Conservation (phyloP, 2,797 vertebrate genomes). For the Miichthys miiuy region DNA sequence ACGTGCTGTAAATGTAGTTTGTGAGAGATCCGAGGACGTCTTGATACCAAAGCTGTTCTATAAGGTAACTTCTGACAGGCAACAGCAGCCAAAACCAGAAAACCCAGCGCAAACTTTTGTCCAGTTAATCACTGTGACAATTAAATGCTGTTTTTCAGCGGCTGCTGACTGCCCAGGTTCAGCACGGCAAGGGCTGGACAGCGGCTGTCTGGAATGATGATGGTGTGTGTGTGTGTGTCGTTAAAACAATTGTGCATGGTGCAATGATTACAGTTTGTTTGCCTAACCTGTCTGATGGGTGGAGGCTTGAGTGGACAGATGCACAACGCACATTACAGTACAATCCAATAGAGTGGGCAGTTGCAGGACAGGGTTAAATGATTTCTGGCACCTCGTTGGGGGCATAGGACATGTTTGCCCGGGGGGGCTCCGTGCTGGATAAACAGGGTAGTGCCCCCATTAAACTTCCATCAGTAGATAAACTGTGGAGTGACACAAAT, state of each 20-base stretch:
- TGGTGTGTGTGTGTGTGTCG: neutral
- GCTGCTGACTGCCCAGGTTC: constrained; percentile 43
- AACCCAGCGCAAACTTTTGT: neutral
- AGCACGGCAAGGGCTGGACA: constrained; percentile 66
- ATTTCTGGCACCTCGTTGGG: constrained; percentile 40
- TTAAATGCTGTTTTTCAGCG: constrained; percentile 21
- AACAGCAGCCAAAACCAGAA: neutral
- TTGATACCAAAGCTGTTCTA: constrained; percentile 18
- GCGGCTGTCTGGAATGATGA: constrained; percentile 22
- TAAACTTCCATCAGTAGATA: constrained; percentile 65
- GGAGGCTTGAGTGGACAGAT: constrained; percentile 39
- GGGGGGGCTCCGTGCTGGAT: constrained; percentile 43
- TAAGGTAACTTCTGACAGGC: constrained; percentile 30
- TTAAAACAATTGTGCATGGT: constrained; percentile 12
- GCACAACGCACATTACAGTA: constrained; percentile 33
- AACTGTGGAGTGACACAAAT: constrained; percentile 66
- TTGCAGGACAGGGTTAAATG: constrained; percentile 61
- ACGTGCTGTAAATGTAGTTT: constrained; percentile 22
- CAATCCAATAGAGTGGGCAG: constrained; percentile 59
- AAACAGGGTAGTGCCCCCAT: constrained; percentile 65
- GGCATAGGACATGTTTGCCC: constrained; percentile 53
- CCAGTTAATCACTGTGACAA: constrained; percentile 26
- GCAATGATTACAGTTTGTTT: constrained; percentile 44
- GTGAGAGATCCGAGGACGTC: constrained; percentile 4
- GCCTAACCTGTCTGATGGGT: constrained; percentile 18